Conservation (phyloP, 2,113 vertebrate species). For the Aleadryas rufinucha region DNA sequence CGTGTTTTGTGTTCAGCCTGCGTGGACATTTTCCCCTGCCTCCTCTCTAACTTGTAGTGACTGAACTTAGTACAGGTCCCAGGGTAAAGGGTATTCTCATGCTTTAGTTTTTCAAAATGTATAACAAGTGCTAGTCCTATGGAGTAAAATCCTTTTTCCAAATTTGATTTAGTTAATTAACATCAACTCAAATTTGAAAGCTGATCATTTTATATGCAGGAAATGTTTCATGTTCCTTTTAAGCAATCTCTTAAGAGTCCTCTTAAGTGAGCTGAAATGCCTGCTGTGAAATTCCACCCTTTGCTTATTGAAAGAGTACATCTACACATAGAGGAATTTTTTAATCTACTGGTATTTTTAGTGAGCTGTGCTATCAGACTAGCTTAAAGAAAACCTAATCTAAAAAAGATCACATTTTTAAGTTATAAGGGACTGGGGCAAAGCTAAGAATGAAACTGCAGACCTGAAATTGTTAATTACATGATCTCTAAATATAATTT, state of each 20-base stretch:
- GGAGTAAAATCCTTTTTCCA: neutral
- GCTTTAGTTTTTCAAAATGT: neutral
- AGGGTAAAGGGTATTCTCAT: neutral
- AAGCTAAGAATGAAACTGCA: constrained; percentile 20
- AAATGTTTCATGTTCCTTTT: neutral
- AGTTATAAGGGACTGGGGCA: neutral
- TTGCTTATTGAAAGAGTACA: neutral
- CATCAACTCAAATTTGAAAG: neutral
- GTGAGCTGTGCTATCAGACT: neutral
- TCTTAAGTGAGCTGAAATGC: neutral
- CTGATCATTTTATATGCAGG: neutral
- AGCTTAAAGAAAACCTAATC: neutral
- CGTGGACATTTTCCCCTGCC: neutral
- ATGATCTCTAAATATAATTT: neutral
- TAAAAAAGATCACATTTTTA: neutral
- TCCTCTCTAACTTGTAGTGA: neutral
- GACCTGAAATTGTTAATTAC: neutral
- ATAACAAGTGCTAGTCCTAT: neutral
- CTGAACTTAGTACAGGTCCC: neutral
- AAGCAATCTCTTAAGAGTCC: neutral
- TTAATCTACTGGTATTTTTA: neutral
- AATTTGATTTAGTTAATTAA: neutral
- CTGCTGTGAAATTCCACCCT: neutral
- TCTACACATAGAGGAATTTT: neutral
- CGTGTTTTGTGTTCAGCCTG: neutral